Evolutionary conservation across 2,888 invertebrate genomes (phyloP), one percentile per base, ranked within the genome.

Genomic region (Mimumesa dahlbomi): DNA sequence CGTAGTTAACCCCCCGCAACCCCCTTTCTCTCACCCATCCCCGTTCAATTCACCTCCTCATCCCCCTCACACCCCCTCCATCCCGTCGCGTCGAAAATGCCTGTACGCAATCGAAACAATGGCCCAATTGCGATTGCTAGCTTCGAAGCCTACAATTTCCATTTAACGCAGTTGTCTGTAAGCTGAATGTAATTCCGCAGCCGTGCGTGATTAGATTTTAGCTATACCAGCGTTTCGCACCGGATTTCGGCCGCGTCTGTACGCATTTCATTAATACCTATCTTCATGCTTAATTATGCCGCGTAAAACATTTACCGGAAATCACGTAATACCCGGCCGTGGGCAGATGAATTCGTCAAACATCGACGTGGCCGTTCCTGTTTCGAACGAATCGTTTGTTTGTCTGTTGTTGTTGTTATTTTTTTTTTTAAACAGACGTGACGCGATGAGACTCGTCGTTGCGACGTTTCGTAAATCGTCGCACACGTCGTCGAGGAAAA

Each of bases 81-180:
- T n/a, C n/a, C n/a, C n/a, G n/a, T n/a, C n/a, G n/a, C n/a, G n/a
- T n/a, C n/a, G n/a, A 78, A 85, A 84, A 85, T 84, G 75, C 78
- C 74, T 64, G 53, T 56, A 73, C 80, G 77, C 81, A 82, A 82
- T 81, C 79, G 85, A 82, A 85, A 82, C 83, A 84, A 85, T 84
- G 81, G 84, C 74, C 84, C 84, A 85, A 85, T 85, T 82, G 83
- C 72, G 66, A 75, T 76, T 67, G 64, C 73, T 61, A 49, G 57
- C 59, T 66, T 59, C 68, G 66, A 68, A 67, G 76, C 70, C 78
- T 77, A 75, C 84, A 85, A 85, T 85, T 85, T 85, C 81, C 85
- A 85, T 84, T 84, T 82, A 83, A 82, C 84, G 81, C 73, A 74
- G 81, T 83, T 83, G 81, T 82, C 82, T 75, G 82, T 82, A 82